Percentiles rank a stretch among this genome's conserved stretches.
phyloP scores from a whole-genome alignment of 2,797 vertebrate genomes.

The Melanotaenia pygmaea region DNA sequence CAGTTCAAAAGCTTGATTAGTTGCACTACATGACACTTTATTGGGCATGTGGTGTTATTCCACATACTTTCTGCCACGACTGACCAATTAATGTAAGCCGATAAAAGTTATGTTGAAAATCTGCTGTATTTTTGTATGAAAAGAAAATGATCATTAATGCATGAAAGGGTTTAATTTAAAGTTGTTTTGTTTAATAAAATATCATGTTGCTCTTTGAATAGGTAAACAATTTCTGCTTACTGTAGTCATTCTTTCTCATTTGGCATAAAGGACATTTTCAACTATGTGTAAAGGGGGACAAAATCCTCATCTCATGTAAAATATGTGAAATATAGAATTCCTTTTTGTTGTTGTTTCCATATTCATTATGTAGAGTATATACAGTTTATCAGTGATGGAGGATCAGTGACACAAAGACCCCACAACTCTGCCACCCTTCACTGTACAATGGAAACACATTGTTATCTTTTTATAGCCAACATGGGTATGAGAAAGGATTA shows the following conservation, averaged over 20 bases:
- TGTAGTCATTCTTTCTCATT: not conserved
- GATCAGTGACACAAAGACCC: not conserved
- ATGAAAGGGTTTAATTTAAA: not conserved
- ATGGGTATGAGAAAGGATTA: constrained; percentile 4
- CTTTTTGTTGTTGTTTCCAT: not conserved
- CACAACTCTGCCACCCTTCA: constrained; percentile 1
- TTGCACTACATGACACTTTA: not conserved
- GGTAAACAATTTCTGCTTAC: constrained; percentile 1
- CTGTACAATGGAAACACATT: constrained; percentile 2
- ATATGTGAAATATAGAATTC: not conserved
- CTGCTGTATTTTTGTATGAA: not conserved
- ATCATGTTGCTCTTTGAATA: not conserved
- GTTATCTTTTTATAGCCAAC: not conserved
- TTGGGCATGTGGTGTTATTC: not conserved
- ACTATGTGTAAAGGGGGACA: not conserved
- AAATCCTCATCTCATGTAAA: not conserved
- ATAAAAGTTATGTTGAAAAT: not conserved
- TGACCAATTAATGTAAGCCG: not conserved
- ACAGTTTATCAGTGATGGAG: not conserved
- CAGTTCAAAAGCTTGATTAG: not conserved
- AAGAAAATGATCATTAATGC: not conserved
- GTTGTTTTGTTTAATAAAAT: constrained; percentile 12
- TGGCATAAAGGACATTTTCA: not conserved
- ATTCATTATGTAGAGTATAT: not conserved
- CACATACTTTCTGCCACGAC: not conserved